Percentiles rank a stretch among this genome's conserved stretches.
Conservation (phyloP, 2,888 invertebrate species). For the Acronicta aceris region DNA sequence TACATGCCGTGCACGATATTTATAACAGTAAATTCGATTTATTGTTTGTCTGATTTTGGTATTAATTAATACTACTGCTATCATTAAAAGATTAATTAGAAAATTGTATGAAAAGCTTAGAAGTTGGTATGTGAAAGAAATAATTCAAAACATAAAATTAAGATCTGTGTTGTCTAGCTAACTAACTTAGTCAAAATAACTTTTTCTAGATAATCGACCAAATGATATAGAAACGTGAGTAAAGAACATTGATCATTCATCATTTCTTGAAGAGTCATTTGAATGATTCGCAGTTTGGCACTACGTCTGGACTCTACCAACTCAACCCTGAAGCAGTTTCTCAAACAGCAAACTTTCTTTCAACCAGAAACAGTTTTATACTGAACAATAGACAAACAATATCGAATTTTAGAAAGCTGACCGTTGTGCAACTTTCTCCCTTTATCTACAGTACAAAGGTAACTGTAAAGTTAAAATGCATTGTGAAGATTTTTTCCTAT, state of each 20-base stretch:
- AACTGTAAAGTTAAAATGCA: slow-evolving; percentile 77
- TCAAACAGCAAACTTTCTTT: slow-evolving; percentile 62
- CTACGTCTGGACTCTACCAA: slow-evolving; percentile 20
- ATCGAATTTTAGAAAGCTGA: slow-evolving; percentile 85
- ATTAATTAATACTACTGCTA: slow-evolving; percentile 1
- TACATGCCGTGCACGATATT: slow-evolving; percentile 48
- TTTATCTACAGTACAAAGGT: slow-evolving; percentile 83
- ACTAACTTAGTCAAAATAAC: no score
- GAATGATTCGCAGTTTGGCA: slow-evolving; percentile 14
- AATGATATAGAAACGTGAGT: neutral
- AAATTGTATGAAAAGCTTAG: no score
- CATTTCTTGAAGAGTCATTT: neutral
- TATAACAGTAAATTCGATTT: slow-evolving; percentile 42
- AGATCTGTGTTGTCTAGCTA: no score
- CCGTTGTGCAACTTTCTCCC: slow-evolving; percentile 87
- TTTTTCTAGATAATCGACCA: no score
- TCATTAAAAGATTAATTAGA: no score
- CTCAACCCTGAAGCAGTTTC: slow-evolving; percentile 26
- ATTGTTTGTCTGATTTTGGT: slow-evolving; percentile 38
- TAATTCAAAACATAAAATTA: no score
- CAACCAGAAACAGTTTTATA: slow-evolving; percentile 62
- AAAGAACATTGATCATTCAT: neutral
- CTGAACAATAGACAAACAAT: slow-evolving; percentile 73
- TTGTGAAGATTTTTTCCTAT: slow-evolving; percentile 73
- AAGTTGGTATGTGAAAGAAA: no score